Evolutionary conservation across 2,888 invertebrate genomes (phyloP).

Genomic region (Craniophora ligustri): DNA sequence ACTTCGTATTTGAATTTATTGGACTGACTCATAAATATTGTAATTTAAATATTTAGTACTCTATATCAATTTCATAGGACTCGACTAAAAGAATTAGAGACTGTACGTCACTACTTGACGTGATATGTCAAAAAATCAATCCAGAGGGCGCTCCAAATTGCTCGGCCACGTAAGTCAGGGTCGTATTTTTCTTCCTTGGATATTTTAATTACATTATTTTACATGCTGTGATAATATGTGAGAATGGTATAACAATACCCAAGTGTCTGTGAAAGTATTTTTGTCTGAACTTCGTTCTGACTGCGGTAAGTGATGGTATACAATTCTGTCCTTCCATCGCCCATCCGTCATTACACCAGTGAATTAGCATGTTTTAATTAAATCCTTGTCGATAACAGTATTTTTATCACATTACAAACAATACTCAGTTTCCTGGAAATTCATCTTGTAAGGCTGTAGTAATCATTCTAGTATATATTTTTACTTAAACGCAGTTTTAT

Average conservation of each 20-base stretch:
- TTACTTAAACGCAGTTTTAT: slow-evolving; percentile 54
- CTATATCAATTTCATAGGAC: not conserved
- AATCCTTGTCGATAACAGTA: slow-evolving; percentile 70
- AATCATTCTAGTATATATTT: slow-evolving; percentile 21
- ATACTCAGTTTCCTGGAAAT: slow-evolving; percentile 31
- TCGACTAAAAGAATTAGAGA: slow-evolving; percentile 16
- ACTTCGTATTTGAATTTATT: too few species aligned
- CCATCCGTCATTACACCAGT: slow-evolving; percentile 78
- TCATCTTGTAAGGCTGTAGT: slow-evolving; percentile 16
- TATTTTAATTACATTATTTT: slow-evolving; percentile 76
- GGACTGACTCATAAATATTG: too few species aligned
- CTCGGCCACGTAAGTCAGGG: slow-evolving; percentile 88
- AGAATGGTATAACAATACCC: slow-evolving; percentile 77
- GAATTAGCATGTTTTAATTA: slow-evolving; percentile 84
- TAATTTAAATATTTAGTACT: not conserved
- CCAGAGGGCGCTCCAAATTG: slow-evolving; percentile 85
- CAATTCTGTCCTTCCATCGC: slow-evolving; percentile 59
- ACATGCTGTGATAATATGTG: slow-evolving; percentile 76
- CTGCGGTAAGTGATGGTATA: slow-evolving; percentile 70
- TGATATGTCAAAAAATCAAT: slow-evolving; percentile 80
- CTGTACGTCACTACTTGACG: slow-evolving; percentile 62
- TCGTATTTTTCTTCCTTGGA: slow-evolving; percentile 83
- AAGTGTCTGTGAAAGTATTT: slow-evolving; percentile 71
- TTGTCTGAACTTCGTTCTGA: slow-evolving; percentile 67
- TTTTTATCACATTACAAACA: slow-evolving; percentile 75